These are phyloP conservation scores for Linepithema humile DNA, from an alignment of 1,140 invertebrate species.

Conservation along the genomic window DNA sequence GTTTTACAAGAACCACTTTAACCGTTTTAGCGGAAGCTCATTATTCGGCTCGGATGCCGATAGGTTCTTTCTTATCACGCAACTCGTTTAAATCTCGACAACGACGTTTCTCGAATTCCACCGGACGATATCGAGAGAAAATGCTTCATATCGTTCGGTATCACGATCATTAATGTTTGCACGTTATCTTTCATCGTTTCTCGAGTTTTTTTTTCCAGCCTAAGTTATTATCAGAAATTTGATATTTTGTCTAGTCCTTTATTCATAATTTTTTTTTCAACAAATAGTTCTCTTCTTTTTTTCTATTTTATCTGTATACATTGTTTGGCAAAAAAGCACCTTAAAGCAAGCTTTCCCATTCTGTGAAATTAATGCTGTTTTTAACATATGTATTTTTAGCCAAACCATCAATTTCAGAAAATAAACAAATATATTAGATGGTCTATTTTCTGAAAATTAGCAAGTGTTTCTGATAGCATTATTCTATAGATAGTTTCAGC, in stretches of 20 bases:
- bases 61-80: not conserved
- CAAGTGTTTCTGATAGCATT: not conserved
- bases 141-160: not conserved
- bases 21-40: slow-evolving; percentile 24
- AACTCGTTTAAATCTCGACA: slow-evolving; percentile 1
- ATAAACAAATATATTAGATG: not conserved
- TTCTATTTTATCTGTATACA: too few species aligned
- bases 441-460: not conserved
- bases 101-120: not conserved
- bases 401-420: not conserved
- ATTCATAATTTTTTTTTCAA: too few species aligned
- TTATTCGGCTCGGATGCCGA: slow-evolving; percentile 11
- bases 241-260: not conserved
- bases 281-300: too few species aligned
- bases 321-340: too few species aligned
- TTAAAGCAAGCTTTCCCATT: too few species aligned
- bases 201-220: not conserved
- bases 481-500: not conserved
- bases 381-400: not conserved
- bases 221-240: too few species aligned
- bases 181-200: not conserved
- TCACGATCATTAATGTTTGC: not conserved
- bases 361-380: too few species aligned
- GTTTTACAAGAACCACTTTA: slow-evolving; percentile 47
- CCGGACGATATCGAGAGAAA: not conserved